phyloP scores from a whole-genome alignment of 2,888 invertebrate species.

The Cryptocephalus moraei region DNA sequence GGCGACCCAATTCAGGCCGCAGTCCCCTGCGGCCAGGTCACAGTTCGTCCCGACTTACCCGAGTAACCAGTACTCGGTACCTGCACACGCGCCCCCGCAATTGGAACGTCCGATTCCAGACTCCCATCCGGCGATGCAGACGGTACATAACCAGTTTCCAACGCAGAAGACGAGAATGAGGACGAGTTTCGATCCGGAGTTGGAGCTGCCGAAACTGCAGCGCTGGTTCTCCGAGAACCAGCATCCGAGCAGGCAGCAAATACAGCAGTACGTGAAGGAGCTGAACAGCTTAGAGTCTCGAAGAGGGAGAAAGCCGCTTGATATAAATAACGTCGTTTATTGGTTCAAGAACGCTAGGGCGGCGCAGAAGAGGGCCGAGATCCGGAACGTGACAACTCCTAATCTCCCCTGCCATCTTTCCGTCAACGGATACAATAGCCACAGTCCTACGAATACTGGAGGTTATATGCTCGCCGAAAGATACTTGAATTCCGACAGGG shows the following conservation, averaged over 20 bases:
- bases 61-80: slow-evolving; percentile 39
- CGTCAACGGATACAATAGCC: slow-evolving; percentile 55
- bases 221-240: slow-evolving; percentile 96
- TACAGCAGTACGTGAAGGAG: slow-evolving; percentile 90
- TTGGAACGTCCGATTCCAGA: slow-evolving; percentile 45
- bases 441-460: slow-evolving; percentile 54
- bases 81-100: slow-evolving; percentile 32
- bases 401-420: slow-evolving; percentile 51
- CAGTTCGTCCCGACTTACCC: slow-evolving; percentile 41
- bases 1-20: slow-evolving; percentile 59
- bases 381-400: slow-evolving; percentile 47
- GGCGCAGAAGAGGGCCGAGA: slow-evolving; percentile 85
- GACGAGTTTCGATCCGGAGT: slow-evolving; percentile 93
- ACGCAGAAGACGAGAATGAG: slow-evolving; percentile 90
- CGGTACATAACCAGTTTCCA: slow-evolving; percentile 64
- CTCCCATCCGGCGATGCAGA: slow-evolving; percentile 63
- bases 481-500: slow-evolving; percentile 41
- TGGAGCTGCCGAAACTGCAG: slow-evolving; percentile 91
- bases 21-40: slow-evolving; percentile 32
- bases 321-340: slow-evolving; percentile 92
- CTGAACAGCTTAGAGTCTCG: slow-evolving; percentile 87
- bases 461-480: slow-evolving; percentile 51
- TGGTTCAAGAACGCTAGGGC: slow-evolving; percentile 98
- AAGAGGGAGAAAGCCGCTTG: slow-evolving; percentile 84
- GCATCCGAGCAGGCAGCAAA: slow-evolving; percentile 93